Evolutionary conservation across 2,888 invertebrate genomes (phyloP), one percentile per base, ranked within the genome.

Genomic region (Carabus problematicus): DNA sequence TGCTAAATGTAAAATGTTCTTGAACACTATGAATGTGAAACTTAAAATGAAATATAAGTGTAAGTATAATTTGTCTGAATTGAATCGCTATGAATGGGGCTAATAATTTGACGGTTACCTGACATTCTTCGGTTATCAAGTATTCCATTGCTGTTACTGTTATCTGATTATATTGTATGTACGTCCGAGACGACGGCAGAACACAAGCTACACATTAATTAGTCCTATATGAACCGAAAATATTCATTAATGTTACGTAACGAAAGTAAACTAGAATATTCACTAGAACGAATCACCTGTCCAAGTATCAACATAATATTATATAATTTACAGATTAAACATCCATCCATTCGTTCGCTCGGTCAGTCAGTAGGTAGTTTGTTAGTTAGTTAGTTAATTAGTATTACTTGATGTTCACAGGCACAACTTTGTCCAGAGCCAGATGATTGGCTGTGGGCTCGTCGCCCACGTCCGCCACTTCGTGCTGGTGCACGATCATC

Each of bases 351-450:
- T 6, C 45, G 3, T 45, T 45, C 12, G 12, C 3, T n/a, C 12
- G 45, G 2, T 45, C 45, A 6, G 11, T 45, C 45, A 12, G 12
- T n/a, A 1, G 3, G 11, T 45, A 45, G 45, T n/a, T 11, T 3
- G 29, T 8, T 39, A 19, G 29, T 39, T 39, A 56, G 29, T 74
- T 74, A 64, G 75, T 75, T 19, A 74, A 71, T 39, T 74, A 72
- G 68, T 75, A 75, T 62, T 75, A 73, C 66, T 75, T 75, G 16
- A 76, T 74, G 64, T 75, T 78, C 12, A 79, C 76, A 29, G 78
- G 77, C 73, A 76, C 74, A 67, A 80, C 77, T 61, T 81, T 77
- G 64, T 81, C 81, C 58, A 78, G 76, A 70, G 79, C 79, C 55
- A 81, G 71, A 54, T 78, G 78, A 67, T 60, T 67, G 14, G 67